phyloP scores from a whole-genome alignment of 1,140 invertebrate genomes.

The Eriocheir sinensis region DNA sequence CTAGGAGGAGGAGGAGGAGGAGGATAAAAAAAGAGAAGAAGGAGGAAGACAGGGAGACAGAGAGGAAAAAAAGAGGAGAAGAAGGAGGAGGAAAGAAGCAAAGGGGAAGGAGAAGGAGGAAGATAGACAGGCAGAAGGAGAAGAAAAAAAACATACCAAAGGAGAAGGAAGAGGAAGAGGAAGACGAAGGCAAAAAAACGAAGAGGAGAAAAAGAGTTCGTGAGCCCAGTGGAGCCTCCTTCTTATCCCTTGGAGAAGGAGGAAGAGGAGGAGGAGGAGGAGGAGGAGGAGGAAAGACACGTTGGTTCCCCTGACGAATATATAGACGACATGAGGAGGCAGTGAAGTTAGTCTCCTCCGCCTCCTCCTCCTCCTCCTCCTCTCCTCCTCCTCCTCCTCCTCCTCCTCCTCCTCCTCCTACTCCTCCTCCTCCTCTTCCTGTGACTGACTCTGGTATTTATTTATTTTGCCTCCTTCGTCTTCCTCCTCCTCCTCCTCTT shows the following conservation, averaged over 20 bases:
- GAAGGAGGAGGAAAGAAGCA: not conserved
- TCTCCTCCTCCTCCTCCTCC: not conserved
- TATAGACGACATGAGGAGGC: slow-evolving; percentile 58
- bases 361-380: not conserved
- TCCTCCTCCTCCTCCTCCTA: not conserved
- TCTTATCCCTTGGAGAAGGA: slow-evolving; percentile 38
- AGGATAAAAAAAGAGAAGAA: not conserved
- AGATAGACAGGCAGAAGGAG: too few relatives aligned
- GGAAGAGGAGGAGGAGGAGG: not conserved
- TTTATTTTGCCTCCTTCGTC: not conserved
- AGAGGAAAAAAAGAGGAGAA: not conserved
- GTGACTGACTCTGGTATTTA: not conserved
- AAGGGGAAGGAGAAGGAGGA: too few relatives aligned
- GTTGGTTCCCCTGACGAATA: slow-evolving; percentile 47
- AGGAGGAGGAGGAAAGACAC: not conserved
- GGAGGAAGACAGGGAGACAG: not conserved
- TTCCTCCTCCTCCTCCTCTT: not conserved
- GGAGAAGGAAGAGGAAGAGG: too few relatives aligned
- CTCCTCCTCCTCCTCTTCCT: not conserved
- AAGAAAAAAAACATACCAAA: not conserved
- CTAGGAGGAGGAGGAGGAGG: too few relatives aligned
- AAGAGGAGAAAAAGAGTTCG: not conserved
- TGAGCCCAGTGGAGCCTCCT: slow-evolving; percentile 20
- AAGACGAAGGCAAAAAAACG: not conserved
- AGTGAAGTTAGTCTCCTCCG: slow-evolving; percentile 38